phyloP scores from a whole-genome alignment of 2,113 vertebrate genomes.

The Urocitellus parryii region DNA sequence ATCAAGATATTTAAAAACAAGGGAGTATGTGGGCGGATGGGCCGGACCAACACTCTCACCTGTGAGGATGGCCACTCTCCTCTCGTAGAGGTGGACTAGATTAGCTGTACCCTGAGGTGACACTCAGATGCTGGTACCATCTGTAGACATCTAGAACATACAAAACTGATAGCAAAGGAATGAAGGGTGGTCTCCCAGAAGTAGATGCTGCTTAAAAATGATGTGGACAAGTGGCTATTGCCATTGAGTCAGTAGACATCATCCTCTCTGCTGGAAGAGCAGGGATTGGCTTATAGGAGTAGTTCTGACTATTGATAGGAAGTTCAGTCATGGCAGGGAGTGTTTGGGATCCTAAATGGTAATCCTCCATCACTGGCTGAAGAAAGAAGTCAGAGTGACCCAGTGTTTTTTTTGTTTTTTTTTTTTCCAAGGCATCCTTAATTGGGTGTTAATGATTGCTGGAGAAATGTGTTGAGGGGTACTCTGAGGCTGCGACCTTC shows the following conservation, averaged over 20 bases:
- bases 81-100: neutral
- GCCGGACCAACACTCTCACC: neutral
- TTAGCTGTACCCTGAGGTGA: neutral
- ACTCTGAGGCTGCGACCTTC: neutral
- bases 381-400: slow-evolving; percentile 14
- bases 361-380: neutral
- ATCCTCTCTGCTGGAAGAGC: neutral
- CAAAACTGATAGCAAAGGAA: neutral
- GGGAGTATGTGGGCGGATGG: neutral
- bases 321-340: neutral
- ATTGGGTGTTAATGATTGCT: neutral
- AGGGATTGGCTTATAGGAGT: neutral
- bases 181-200: neutral
- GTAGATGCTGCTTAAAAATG: neutral
- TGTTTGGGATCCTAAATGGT: neutral
- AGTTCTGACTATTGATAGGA: neutral
- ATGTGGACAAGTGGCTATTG: neutral
- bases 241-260: neutral
- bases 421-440: neutral
- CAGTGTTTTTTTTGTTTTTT: neutral
- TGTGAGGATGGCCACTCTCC: neutral
- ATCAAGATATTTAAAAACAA: slow-evolving; percentile 31
- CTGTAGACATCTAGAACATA: neutral
- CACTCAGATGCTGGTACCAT: neutral
- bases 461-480: neutral